These are phyloP conservation scores for Gymnorhina tibicen DNA, from an alignment of 2,113 vertebrate genomes.

Conservation along the genomic window DNA sequence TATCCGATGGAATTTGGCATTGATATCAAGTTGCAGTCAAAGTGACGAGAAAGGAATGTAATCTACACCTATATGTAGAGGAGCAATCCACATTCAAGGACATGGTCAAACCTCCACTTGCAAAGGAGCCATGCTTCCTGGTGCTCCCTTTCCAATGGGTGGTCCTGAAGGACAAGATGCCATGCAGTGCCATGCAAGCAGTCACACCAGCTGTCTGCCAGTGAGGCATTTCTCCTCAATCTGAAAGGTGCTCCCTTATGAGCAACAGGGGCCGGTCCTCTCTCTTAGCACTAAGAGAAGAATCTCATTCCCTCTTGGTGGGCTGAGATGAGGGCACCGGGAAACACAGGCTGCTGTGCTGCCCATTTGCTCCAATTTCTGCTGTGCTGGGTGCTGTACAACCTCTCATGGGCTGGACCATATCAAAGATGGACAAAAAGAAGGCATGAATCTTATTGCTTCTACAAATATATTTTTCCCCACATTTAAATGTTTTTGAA, in stretches of 20 bases:
- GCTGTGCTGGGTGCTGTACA: background rate
- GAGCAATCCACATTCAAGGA: background rate
- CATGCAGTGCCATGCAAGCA: background rate
- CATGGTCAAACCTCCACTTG: background rate
- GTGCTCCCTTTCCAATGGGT: background rate
- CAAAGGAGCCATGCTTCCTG: background rate
- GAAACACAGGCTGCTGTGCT: background rate
- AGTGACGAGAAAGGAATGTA: background rate
- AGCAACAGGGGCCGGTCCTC: background rate
- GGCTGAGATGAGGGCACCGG: background rate
- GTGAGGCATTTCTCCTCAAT: background rate
- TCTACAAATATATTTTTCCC: background rate
- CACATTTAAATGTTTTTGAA: background rate
- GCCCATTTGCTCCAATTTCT: background rate
- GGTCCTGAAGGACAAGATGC: background rate
- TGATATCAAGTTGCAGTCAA: background rate
- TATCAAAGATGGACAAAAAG: background rate
- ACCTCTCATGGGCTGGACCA: background rate
- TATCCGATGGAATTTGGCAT: background rate
- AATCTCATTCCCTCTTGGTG: background rate
- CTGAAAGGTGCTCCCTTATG: background rate
- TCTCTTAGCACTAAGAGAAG: background rate
- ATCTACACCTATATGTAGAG: background rate
- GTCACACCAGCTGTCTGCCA: fast-evolving
- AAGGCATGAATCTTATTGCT: background rate